phyloP scores from a whole-genome alignment of 2,797 vertebrate species.

The Aselliscus stoliczkanus region DNA sequence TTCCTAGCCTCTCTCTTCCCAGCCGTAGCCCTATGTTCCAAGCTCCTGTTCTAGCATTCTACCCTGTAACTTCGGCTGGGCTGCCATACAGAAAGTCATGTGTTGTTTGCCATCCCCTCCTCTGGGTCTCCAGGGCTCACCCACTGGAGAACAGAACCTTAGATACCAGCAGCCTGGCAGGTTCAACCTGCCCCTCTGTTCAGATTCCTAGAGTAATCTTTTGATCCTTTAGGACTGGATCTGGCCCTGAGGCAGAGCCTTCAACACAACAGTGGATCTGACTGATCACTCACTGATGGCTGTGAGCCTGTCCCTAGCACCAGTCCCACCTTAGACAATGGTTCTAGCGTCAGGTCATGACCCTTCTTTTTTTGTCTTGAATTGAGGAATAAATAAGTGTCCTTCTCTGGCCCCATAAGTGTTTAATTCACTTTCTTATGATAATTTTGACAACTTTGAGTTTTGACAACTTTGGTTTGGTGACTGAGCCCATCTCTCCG shows the following conservation, averaged over 20 bases:
- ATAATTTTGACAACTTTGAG: not conserved
- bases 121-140: not conserved
- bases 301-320: not conserved
- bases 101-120: not conserved
- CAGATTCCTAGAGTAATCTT: not conserved
- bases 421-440: not conserved
- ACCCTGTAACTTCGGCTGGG: not conserved
- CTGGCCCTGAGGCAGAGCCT: not conserved
- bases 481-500: not conserved
- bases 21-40: not conserved
- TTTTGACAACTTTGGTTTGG: not conserved
- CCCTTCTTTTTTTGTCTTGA: not conserved
- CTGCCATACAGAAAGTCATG: not conserved
- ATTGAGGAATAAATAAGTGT: not conserved
- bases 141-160: not conserved
- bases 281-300: not conserved
- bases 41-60: not conserved
- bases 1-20: not conserved
- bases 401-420: not conserved
- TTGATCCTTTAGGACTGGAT: not conserved
- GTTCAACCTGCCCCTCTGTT: not conserved
- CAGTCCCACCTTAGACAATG: not conserved
- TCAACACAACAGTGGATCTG: not conserved
- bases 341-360: not conserved
- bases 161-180: not conserved